Evolutionary conservation across 2,797 vertebrate species (phyloP), one percentile per base, ranked within the genome.

Genomic region (Gouania willdenowi): DNA sequence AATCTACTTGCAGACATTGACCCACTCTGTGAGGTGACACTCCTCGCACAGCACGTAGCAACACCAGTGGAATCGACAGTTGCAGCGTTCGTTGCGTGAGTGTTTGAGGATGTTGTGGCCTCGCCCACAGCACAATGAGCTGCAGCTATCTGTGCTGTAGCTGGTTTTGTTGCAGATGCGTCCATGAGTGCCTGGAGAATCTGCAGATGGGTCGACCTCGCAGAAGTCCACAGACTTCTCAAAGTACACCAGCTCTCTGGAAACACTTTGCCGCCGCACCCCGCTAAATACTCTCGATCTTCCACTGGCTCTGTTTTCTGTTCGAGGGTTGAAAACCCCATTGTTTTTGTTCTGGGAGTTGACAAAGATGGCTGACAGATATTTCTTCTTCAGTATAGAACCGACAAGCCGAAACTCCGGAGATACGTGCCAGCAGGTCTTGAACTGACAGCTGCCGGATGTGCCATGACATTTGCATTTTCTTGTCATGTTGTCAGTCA

Each of bases 21-120:
- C 89, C 93, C 92, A 95, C 56, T 95, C 90, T 0, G 91, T 91
- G 65, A 93, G 88, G 5, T 88, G 88, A 64, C 94, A 95, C 84
- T 95, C 92, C 11, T 96, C 92, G n/a, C 94, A 96, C 38, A 95
- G 79, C 75, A 96, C 94, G 0, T 94, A 94, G 79, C 94, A 96
- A 72, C 94, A 96, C 94, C 94, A 96, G 78, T 95, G 94, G 78
- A 96, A 96, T 21, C 91, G 86, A 53, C 94, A 96, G 19, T 92
- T 89, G 73, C 94, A 96, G 35, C 92, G 91, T 27, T 94, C 91
- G 3, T 88, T 89, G 19, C 87, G 89, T 0, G 87, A 92, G 85
- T 96, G 90, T 66, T 83, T 89, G 11, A 96, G 84, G 51, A 95
- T 88, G 28, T 96, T 96, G 85, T 95, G 94, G 43, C 94, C 94